Evolutionary conservation across 2,113 vertebrate genomes (phyloP).

Genomic region (Sebastes fasciatus): DNA sequence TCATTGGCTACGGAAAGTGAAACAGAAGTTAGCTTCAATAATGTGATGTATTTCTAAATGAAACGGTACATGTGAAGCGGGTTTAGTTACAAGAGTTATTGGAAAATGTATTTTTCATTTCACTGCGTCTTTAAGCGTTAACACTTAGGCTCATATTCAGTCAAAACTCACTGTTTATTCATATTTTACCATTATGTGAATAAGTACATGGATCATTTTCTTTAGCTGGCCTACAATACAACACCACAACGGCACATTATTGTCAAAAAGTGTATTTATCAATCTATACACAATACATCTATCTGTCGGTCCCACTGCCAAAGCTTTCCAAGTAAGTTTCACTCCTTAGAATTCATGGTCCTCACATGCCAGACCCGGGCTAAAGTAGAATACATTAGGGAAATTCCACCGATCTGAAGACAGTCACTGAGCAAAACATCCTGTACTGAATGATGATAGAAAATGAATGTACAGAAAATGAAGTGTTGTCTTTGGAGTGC

Average conservation of each 20-base stretch:
- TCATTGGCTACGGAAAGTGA: not conserved
- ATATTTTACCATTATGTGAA: no score
- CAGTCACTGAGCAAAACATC: not conserved
- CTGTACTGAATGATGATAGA: not conserved
- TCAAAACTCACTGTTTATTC: no score
- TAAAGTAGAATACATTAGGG: not conserved
- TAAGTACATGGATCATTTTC: no score
- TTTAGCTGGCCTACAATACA: no score
- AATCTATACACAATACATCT: not conserved
- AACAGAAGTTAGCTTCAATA: no score
- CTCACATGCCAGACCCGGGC: not conserved
- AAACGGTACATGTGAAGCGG: not conserved
- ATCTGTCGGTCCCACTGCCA: not conserved
- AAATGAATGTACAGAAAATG: not conserved
- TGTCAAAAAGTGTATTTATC: no score
- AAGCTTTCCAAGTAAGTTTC: not conserved
- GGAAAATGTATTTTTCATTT: no score
- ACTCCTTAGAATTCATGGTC: not conserved
- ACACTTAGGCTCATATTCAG: no score
- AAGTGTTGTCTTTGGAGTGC: not conserved
- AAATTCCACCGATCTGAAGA: not conserved
- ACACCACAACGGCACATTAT: no score
- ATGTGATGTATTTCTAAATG: not conserved
- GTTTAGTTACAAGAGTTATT: not conserved
- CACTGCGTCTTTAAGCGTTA: no score